These are phyloP conservation scores for Sclerurus mexicanus DNA, from an alignment of 2,113 vertebrate genomes.

Conservation along the genomic window DNA sequence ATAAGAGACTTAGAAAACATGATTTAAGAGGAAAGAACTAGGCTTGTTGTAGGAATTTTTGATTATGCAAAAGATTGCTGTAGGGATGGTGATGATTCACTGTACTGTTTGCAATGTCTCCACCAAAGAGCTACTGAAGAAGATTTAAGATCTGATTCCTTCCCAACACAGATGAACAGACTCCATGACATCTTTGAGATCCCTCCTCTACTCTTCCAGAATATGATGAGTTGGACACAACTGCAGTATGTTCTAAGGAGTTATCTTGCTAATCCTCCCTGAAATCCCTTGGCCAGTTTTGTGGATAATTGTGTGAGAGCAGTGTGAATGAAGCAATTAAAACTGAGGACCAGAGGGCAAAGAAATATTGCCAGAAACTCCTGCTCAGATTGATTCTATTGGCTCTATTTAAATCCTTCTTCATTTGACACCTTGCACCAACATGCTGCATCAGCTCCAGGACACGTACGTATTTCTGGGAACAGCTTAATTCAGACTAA, in stretches of 20 bases:
- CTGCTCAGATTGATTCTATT: neutral
- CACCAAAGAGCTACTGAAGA: neutral
- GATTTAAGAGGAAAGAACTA: neutral
- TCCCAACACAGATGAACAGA: neutral
- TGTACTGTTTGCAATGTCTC: neutral
- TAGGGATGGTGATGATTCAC: neutral
- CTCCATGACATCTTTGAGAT: neutral
- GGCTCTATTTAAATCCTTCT: neutral
- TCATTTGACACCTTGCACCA: neutral
- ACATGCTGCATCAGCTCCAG: neutral
- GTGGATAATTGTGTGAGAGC: neutral
- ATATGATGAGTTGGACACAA: accelerated
- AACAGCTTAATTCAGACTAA: neutral
- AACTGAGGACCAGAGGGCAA: neutral
- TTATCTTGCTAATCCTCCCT: neutral
- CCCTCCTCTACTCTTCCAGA: neutral
- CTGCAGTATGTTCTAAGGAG: neutral
- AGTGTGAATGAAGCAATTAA: conserved; percentile 10
- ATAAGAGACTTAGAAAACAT: neutral
- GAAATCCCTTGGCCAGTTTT: neutral
- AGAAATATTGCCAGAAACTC: neutral
- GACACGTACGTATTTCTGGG: neutral
- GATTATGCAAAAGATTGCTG: neutral
- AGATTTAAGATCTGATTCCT: neutral
- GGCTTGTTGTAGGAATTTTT: neutral